A percentile compares a stretch with the other conserved stretches of the same genome.
These are phyloP conservation scores for Etheostoma nigrum DNA, from an alignment of 2,797 vertebrate genomes.

Conservation along the genomic window DNA sequence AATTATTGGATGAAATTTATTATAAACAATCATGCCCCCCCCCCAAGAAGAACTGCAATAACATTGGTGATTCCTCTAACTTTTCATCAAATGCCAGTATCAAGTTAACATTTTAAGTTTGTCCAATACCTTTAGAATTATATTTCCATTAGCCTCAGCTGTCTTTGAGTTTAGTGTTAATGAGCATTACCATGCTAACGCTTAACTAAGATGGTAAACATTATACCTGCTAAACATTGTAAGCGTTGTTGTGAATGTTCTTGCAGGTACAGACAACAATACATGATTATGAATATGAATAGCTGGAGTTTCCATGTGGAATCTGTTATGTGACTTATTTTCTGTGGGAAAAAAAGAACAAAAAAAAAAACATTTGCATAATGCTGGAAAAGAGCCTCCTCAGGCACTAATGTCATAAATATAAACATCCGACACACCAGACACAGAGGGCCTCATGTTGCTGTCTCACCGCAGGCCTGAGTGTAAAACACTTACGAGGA, in stretches of 20 bases:
- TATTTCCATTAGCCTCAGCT: neutral
- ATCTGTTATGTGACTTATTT: conserved; percentile 11
- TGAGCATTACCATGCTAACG: neutral
- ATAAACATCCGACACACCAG: conserved; percentile 54
- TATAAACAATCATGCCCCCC: too few species aligned
- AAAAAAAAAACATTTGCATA: conserved; percentile 3
- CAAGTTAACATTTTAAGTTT: neutral
- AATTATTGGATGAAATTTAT: too few species aligned
- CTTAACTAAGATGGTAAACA: neutral
- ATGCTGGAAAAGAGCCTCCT: conserved; percentile 47
- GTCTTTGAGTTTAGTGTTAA: neutral
- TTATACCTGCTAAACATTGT: neutral
- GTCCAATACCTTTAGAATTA: neutral
- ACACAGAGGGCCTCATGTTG: conserved; percentile 20
- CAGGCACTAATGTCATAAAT: conserved; percentile 52
- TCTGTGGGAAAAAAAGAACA: conserved; percentile 55
- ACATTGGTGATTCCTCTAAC: neutral
- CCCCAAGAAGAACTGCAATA: too few species aligned
- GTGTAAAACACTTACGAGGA: conserved; percentile 47
- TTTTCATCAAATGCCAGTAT: neutral
- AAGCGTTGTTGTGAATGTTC: neutral
- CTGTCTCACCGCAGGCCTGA: conserved; percentile 6
- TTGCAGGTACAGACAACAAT: neutral
- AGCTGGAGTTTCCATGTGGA: conserved; percentile 35
- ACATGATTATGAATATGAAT: neutral